These are phyloP conservation scores for Frankliniella intonsa DNA, from an alignment of 2,888 invertebrate genomes.

Conservation along the genomic window DNA sequence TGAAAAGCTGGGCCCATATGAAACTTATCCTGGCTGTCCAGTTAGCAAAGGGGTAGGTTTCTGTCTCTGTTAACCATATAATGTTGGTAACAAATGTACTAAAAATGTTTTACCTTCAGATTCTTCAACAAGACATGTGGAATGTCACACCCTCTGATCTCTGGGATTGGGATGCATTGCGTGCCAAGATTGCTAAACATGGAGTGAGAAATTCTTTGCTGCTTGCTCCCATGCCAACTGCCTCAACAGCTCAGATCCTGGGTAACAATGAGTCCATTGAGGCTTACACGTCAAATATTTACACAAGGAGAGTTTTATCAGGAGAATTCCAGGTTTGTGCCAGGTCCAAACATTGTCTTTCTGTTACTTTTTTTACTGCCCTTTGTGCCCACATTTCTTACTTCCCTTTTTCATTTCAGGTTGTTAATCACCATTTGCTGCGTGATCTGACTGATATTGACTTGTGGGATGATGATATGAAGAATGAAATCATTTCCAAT, in stretches of 20 bases:
- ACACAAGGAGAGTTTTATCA: slow-evolving; percentile 76
- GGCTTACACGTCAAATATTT: slow-evolving; percentile 97
- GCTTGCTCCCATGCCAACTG: slow-evolving; percentile 97
- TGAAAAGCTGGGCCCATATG: slow-evolving; percentile 75
- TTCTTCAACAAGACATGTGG: slow-evolving; percentile 99
- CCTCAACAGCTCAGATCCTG: slow-evolving; percentile 97
- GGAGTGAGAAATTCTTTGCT: slow-evolving; percentile 91
- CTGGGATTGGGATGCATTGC: slow-evolving; percentile 85
- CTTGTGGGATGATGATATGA: slow-evolving; percentile 94
- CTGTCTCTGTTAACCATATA: slow-evolving; percentile 26
- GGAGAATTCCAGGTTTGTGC: slow-evolving; percentile 74
- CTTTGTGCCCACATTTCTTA: slow-evolving; percentile 4
- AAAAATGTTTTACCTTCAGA: slow-evolving; percentile 46
- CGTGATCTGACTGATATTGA: slow-evolving; percentile 86
- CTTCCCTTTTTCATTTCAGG: slow-evolving; percentile 49
- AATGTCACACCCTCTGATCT: slow-evolving; percentile 75
- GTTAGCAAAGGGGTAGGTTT: slow-evolving; percentile 77
- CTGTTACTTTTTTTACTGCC: not conserved
- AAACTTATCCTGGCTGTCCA: slow-evolving; percentile 87
- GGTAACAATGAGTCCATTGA: slow-evolving; percentile 99
- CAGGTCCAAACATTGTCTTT: not conserved
- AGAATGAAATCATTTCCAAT: slow-evolving; percentile 84
- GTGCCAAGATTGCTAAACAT: slow-evolving; percentile 76
- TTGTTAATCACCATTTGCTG: slow-evolving; percentile 93
- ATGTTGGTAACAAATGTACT: not conserved